Conservation (phyloP, 2,888 invertebrate genomes). For the Coenonympha glycerion region DNA sequence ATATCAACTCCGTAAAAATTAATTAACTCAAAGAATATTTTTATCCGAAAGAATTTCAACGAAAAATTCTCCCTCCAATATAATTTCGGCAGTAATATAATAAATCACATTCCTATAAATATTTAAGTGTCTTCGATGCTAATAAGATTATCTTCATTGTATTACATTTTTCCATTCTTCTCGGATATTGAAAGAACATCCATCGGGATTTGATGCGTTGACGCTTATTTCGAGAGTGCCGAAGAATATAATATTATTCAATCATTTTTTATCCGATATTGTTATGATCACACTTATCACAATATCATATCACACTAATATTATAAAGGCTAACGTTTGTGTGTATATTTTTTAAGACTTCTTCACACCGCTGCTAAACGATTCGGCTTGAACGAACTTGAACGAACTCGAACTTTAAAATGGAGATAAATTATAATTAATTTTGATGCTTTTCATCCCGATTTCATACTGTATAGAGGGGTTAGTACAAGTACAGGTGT, state of each 20-base stretch:
- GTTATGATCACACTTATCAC: background rate
- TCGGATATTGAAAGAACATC: slow-evolving; percentile 8
- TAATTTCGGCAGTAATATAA: background rate
- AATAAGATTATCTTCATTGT: slow-evolving; percentile 13
- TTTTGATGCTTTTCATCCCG: too few relatives aligned
- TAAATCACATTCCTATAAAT: slow-evolving; percentile 12
- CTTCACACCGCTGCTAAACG: too few relatives aligned
- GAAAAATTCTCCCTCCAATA: too few relatives aligned
- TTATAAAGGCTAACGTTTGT: background rate
- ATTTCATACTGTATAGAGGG: too few relatives aligned
- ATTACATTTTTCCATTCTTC: slow-evolving; percentile 8
- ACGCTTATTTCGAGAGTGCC: background rate
- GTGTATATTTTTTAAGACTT: too few relatives aligned
- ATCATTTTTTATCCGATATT: background rate
- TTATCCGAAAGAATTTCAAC: background rate
- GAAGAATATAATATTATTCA: slow-evolving; percentile 8
- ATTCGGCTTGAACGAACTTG: too few relatives aligned
- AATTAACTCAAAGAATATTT: too few relatives aligned
- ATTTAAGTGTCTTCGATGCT: slow-evolving; percentile 13
- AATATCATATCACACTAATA: background rate
- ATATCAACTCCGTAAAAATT: too few relatives aligned
- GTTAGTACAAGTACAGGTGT: too few relatives aligned
- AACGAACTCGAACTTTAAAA: too few relatives aligned
- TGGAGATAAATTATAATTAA: too few relatives aligned
- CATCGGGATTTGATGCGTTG: slow-evolving; percentile 5